phyloP scores from a whole-genome alignment of 1,140 invertebrate genomes.

The Druon quercuslanigerum region DNA sequence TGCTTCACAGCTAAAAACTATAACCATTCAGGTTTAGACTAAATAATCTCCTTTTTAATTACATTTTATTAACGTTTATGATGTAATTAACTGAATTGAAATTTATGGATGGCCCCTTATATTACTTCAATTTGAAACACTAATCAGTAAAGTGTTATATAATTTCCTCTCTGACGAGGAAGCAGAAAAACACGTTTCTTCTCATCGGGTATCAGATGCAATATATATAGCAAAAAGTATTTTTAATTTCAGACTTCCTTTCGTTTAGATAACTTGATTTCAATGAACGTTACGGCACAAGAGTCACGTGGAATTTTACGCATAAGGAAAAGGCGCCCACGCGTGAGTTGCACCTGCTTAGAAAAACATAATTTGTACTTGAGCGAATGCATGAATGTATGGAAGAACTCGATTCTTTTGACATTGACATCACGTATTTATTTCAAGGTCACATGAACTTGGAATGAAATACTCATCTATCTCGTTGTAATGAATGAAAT shows the following conservation, averaged over 20 bases:
- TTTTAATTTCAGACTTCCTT: constrained; percentile 10
- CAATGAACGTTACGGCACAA: background rate
- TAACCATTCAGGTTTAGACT: too few species aligned
- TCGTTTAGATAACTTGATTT: constrained; percentile 1
- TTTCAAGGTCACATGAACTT: constrained; percentile 12
- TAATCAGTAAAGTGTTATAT: too few species aligned
- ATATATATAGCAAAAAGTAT: background rate
- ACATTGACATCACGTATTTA: constrained; percentile 15
- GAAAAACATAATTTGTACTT: background rate
- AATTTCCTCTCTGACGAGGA: too few species aligned
- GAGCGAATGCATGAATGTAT: background rate
- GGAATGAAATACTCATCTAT: background rate
- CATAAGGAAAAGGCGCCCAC: background rate
- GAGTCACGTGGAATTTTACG: constrained; percentile 13
- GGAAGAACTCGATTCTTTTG: constrained; percentile 1
- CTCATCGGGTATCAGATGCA: background rate
- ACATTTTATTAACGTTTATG: too few species aligned
- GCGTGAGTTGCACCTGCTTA: constrained; percentile 9
- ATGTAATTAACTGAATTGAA: too few species aligned
- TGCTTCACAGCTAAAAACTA: too few species aligned
- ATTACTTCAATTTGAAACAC: too few species aligned
- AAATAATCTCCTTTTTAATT: too few species aligned
- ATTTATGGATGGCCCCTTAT: too few species aligned
- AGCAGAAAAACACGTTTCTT: too few species aligned
- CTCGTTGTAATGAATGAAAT: background rate